These are phyloP conservation scores for Hecatera dysodea DNA, from an alignment of 2,888 invertebrate species.

Conservation along the genomic window DNA sequence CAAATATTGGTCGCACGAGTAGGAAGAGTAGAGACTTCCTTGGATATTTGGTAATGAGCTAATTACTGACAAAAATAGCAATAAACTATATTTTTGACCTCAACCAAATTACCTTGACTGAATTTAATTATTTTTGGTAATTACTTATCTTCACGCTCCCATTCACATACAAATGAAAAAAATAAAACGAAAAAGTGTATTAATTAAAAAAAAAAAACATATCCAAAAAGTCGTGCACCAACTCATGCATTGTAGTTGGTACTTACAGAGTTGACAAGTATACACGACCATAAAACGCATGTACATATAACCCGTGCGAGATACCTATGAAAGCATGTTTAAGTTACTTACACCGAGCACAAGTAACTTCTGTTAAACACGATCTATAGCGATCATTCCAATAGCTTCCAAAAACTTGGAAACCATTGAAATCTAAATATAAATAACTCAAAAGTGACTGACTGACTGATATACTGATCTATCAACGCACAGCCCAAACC, in stretches of 20 bases:
- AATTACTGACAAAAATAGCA: constrained; percentile 1
- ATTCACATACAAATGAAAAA: constrained; percentile 26
- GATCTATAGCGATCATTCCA: not conserved
- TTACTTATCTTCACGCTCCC: constrained; percentile 52
- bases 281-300: not conserved
- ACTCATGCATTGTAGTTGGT: not conserved
- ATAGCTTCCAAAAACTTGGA: too few species aligned
- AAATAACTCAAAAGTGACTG: too few species aligned
- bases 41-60: not conserved
- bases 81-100: constrained; percentile 23
- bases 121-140: constrained; percentile 1
- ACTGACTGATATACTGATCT: too few species aligned
- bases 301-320: not conserved
- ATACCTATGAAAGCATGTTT: not conserved
- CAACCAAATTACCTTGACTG: constrained; percentile 10
- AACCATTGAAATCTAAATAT: too few species aligned
- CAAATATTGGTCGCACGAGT: not conserved
- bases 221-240: too few species aligned
- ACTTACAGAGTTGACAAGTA: not conserved
- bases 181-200: too few species aligned
- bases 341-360: not conserved
- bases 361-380: not conserved
- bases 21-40: not conserved
- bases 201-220: too few species aligned
- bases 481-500: too few species aligned